These are phyloP conservation scores for Drosophila obscura DNA, from an alignment of 1,140 invertebrate species.

Conservation along the genomic window DNA sequence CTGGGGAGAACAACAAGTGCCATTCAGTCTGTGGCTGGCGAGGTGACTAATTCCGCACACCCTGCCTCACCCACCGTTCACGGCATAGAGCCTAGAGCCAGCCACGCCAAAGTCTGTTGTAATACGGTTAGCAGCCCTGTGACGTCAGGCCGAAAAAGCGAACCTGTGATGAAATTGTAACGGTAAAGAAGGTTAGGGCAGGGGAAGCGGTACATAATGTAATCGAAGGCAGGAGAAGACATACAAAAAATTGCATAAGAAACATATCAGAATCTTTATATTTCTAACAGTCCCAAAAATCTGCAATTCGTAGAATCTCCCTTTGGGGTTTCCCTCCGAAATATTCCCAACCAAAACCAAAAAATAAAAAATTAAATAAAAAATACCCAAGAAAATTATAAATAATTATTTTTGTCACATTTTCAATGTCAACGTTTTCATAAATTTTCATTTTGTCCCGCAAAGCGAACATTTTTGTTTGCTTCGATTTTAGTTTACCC, in stretches of 20 bases:
- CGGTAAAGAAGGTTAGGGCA: neutral
- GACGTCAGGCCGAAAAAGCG: too few species aligned
- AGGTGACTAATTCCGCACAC: constrained; percentile 49
- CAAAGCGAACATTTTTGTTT: too few species aligned
- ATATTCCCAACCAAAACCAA: constrained; percentile 10
- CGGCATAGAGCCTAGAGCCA: constrained; percentile 6
- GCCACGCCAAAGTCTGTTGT: neutral
- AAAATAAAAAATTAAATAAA: constrained; percentile 5
- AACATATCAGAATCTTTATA: too few species aligned
- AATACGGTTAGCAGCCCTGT: too few species aligned
- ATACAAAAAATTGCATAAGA: too few species aligned
- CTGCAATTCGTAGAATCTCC: too few species aligned
- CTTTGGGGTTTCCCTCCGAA: too few species aligned
- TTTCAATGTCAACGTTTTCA: constrained; percentile 50
- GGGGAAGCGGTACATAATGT: neutral
- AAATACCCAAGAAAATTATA: constrained; percentile 29
- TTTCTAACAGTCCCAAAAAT: too few species aligned
- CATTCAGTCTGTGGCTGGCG: constrained; percentile 63
- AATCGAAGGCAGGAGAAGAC: neutral
- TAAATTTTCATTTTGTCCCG: constrained; percentile 20
- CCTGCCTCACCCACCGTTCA: neutral
- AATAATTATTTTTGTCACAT: constrained; percentile 51
- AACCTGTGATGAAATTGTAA: constrained; percentile 7
- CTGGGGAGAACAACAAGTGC: constrained; percentile 43
- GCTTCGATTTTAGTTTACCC: too few species aligned